Base-by-base conservation (phyloP, 1,140 invertebrate genomes). In the Ctenoplectra terminalis region DNA sequence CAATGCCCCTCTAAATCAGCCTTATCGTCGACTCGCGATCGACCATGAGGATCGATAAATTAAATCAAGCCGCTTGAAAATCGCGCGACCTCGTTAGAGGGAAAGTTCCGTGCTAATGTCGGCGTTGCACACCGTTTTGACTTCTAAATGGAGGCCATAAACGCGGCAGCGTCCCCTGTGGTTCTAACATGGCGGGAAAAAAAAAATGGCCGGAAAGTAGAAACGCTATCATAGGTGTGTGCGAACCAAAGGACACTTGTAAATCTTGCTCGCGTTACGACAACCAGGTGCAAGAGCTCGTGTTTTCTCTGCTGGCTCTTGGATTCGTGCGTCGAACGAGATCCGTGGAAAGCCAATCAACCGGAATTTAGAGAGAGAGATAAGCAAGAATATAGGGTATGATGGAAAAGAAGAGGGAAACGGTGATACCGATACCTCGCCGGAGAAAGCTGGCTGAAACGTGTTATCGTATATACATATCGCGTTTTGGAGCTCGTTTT, bases 21-120 rank as follows among this genome's bases (percentile, higher is more conserved):
- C 48, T 77, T 85, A 85, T 82, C 78, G 70, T 64, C 63, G 63
- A 26, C 11, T 23, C 34, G 48, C 52, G 72, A 71, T 50, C 46
- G 52, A 50, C 52, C 70, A 48, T 54, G 78, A 50, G 67, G 74
- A 83, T 87, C 85, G 75, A 87, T 87, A 86, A 72, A 76, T 73
- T 86, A 87, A 87, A 83, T 82, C 73, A 71, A 85, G 43, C 83
- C 78, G 15, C 31, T 72, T 75, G 73, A 72, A n/a, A 86, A 86
- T 74, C 67, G 69, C 77, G 40, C 77, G 77, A 80, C 77, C 77
- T 80, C 77, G 56, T 80, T 80, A 80, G 58, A 73, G 77, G 77
- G 77, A 80, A 80, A 80, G 77, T 80, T 43, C 26, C 58, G 58
- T 15, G 77, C 58, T 73, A 80, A 80, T 73, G 77, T 80, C 70